Base-by-base conservation (phyloP, 37 sponge, comb jelly and placozoan genomes). In the Eunapius fragilis region DNA sequence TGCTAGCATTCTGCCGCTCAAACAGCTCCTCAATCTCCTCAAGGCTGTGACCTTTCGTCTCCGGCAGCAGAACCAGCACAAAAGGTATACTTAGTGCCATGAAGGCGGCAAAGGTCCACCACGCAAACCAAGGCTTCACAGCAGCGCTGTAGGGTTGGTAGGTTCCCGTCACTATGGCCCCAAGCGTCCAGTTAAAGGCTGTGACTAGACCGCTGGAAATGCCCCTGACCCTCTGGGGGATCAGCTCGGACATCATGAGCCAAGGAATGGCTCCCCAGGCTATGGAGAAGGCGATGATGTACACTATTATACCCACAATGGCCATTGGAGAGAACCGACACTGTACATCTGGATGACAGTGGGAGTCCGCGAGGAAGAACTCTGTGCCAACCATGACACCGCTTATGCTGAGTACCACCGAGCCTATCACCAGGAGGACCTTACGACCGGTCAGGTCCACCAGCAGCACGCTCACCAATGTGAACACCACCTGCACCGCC, bases 221-320 rank as follows among this genome's bases (percentile, higher is more conserved):
- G 25, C 89, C 88, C 37, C 89, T 75, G 13, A 90, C 89, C 19
- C 76, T 72, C 36, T 79, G 37, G 14, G 94, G 94, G n/a, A 91
- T 68, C 22, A 94, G 45, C 72, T 96, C 96, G 23, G 89, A 37
- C 14, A 87, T 75, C 37, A 96, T 31, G 2, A 96, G 68, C 88
- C 91, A 93, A n/a, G 96, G 96, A 23, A 96, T 72, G 4, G 96
- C 77, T 3, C 91, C 93, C 88, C 84, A 87, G 11, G 91, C 96
- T 11, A 93, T 38, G 38, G 91, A 83, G 48, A 88, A 93, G 23
- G 82, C 70, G 2, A 74, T 82, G 35, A 72, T 81, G 84, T 76
- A 94, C 0, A 96, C 2, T 11, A 87, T 38, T 0, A 93, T 3
- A 83, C 82, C 80, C 12, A 68, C 70, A 2, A 92, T 88, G 37